A percentile compares a stretch with the other conserved stretches of the same genome.
Evolutionary conservation across 2,888 invertebrate genomes (phyloP).

Genomic region (Scrobipalpa costella): DNA sequence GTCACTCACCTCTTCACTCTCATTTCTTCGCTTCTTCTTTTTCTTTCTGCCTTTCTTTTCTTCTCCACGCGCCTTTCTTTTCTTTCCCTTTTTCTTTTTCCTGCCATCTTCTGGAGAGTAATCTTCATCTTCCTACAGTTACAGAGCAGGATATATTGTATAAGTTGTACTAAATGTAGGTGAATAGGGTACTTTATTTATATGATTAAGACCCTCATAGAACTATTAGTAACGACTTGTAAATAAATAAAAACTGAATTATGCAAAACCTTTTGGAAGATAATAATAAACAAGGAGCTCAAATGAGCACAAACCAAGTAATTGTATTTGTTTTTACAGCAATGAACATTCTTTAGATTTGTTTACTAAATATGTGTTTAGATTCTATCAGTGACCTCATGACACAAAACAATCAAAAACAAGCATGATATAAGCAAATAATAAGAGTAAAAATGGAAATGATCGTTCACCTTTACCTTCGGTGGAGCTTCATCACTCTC

Average conservation of each 20-base stretch:
- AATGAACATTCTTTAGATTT: neutral
- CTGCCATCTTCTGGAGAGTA: constrained; percentile 91
- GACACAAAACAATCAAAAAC: constrained; percentile 22
- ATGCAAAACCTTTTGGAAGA: neutral
- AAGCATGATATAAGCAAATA: neutral
- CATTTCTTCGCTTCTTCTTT: constrained; percentile 96
- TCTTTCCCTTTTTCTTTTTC: constrained; percentile 96
- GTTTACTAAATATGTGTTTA: constrained; percentile 7
- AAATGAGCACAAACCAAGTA: neutral
- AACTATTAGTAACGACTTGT: too few relatives aligned
- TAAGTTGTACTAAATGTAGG: too few relatives aligned
- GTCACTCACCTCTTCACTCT: constrained; percentile 87
- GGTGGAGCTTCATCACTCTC: constrained; percentile 87
- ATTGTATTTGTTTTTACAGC: neutral
- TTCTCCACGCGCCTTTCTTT: constrained; percentile 94
- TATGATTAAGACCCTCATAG: too few relatives aligned
- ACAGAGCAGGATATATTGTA: neutral
- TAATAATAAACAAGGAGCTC: neutral
- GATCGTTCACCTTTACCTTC: constrained; percentile 66
- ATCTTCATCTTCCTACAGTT: constrained; percentile 88
- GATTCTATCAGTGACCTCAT: constrained; percentile 17
- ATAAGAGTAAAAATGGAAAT: neutral
- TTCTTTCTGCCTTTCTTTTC: constrained; percentile 96
- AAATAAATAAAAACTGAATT: too few relatives aligned
- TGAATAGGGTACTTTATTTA: too few relatives aligned